phyloP scores from a whole-genome alignment of 2,797 vertebrate species.

The Nasua narica region DNA sequence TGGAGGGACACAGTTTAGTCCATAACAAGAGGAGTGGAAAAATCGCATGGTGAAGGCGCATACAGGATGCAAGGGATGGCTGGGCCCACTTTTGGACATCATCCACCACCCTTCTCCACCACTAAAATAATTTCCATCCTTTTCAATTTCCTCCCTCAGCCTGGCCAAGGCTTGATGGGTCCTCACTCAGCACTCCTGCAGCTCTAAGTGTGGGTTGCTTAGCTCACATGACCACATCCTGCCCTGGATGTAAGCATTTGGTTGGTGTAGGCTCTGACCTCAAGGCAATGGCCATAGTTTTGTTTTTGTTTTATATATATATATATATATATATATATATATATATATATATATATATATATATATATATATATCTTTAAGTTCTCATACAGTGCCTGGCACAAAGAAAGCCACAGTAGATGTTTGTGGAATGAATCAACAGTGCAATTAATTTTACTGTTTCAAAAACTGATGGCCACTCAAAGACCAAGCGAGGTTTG shows the following conservation, averaged over 20 bases:
- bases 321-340: background rate
- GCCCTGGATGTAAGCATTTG: background rate
- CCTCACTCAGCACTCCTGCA: background rate
- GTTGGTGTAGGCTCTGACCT: background rate
- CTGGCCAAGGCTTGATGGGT: background rate
- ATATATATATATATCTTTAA: background rate
- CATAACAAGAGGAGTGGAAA: background rate
- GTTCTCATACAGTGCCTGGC: background rate
- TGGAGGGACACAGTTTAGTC: background rate
- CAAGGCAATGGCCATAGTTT: background rate
- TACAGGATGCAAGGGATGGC: background rate
- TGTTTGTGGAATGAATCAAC: background rate
- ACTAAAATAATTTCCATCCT: background rate
- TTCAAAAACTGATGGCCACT: background rate
- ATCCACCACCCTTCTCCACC: background rate
- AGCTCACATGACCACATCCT: background rate
- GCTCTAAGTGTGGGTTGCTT: background rate
- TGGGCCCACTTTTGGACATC: background rate
- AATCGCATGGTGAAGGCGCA: background rate
- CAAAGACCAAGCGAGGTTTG: background rate
- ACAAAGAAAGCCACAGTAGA: background rate
- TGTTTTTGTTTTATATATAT: background rate
- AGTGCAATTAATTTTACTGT: background rate
- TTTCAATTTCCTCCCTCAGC: background rate
- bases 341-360: background rate